A percentile compares a stretch with the other conserved stretches of the same genome.
phyloP scores from a whole-genome alignment of 2,888 invertebrate species.

The Nymphalis urticae region DNA sequence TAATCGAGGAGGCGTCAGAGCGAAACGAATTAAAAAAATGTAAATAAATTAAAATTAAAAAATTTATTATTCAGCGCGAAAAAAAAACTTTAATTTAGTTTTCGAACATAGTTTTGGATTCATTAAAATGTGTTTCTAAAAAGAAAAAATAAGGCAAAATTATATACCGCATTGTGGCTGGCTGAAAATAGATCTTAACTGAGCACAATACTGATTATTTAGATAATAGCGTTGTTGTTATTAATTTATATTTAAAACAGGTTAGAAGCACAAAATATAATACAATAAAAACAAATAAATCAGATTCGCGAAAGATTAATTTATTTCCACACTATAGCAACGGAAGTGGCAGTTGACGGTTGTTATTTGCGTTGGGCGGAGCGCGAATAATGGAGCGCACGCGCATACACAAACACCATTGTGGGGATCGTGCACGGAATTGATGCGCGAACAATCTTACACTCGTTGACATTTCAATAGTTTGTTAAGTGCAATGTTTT shows the following conservation, averaged over 20 bases:
- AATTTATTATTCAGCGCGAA: no score
- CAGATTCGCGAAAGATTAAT: constrained; percentile 28
- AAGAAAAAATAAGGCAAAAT: no score
- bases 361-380: constrained; percentile 45
- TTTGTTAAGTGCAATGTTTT: constrained; percentile 27
- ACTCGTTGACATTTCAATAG: constrained; percentile 26
- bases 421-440: constrained; percentile 55
- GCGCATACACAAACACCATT: constrained; percentile 52
- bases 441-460: constrained; percentile 46
- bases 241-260: not conserved
- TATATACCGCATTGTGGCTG: no score
- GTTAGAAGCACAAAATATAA: no score
- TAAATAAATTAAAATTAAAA: no score
- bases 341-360: constrained; percentile 41
- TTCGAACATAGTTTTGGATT: no score
- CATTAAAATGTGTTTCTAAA: no score
- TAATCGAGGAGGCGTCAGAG: no score
- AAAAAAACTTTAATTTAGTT: no score
- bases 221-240: not conserved
- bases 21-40: no score
- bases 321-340: constrained; percentile 39
- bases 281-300: constrained; percentile 7
- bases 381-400: constrained; percentile 57
- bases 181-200: no score
- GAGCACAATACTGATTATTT: no score